Evolutionary conservation across 2,888 invertebrate species (phyloP), one percentile per base, ranked within the genome.

Genomic region (Drosophila rellima): DNA sequence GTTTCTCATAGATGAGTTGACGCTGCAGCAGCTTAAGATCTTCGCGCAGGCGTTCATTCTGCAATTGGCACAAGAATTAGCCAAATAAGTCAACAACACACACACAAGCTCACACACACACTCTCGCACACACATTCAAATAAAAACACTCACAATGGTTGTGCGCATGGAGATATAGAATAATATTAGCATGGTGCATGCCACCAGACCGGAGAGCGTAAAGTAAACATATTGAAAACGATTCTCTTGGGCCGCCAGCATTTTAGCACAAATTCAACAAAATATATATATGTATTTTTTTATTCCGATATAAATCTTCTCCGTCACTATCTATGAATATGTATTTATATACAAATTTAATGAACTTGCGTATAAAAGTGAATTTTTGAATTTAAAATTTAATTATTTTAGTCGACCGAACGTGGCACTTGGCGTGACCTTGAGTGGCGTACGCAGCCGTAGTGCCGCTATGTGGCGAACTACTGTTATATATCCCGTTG

Each of bases 181-280:
- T 51, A 92, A 75, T 60, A 91, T 77, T 18, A 91, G 59, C 62
- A 92, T 89, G 37, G 89, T 75, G 70, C 86, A 84, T 44, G 92
- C 91, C 68, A 92, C 91, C 65, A 90, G 73, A 3, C 87, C 92
- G 52, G 92, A 91, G 26, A 92, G 77, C 50, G 89, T 73, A 70
- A 92, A 92, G 73, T 92, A 92, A 61, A 91, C 76, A 74, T 89
- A 90, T 72, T 91, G 91, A 62, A 85, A 84, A 54, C 91, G 91
- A 56, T 87, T 87, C 73, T 90, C 90, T 70, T 87, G 79, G 15
- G 82, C 74, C 11, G 81, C 68, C 65, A 87, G 63, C 87, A 87
- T 87, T 54, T 71, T 71, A 23, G 2, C 60, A 50, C 17, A 39
- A 48, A 48, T 17, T 37, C 2, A 26, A 13, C 15, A 10, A 33